Evolutionary conservation across 2,888 invertebrate species (phyloP), one percentile per base, ranked within the genome.

Genomic region (Dioctria linearis): DNA sequence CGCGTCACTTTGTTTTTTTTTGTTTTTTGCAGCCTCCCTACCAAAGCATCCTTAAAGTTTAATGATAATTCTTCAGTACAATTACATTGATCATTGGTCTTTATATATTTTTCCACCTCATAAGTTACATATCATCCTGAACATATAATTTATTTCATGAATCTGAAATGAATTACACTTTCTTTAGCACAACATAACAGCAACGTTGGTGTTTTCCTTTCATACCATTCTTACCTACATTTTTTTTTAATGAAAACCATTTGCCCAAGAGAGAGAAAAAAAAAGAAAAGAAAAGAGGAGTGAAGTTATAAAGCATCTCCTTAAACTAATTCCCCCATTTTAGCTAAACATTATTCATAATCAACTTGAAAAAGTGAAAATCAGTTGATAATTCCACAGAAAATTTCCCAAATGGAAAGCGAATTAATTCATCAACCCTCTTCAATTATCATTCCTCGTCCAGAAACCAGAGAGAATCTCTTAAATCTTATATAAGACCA

Each of bases 361-460:
- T 73, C 54, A 57, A 13, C 4, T 11, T 54, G n/a, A 54, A 54
- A 54, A 11, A 54, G 9, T n/a, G 54, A 54, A 54, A 73, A 73
- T 73, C 57, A 46, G 57, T 51, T 54, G 71, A 73, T 73, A 73
- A 73, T 73, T 73, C 57, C 71, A n/a, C 40, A 43, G 5, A n/a
- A 73, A 67, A 73, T 73, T 46, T 13, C 54, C 71, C 57, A 42
- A 73, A 73, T 73, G 54, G 71, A 40, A 73, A 73, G n/a, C 57
- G 71, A 73, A 73, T 73, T 73, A 73, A 73, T 73, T 73, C 71
- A 25, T 54, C 71, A 73, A 73, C 71, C 71, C 57, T 57, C 51
- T 54, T 57, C 71, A 73, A 73, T 73, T 73, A 73, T 39, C 69
- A 51, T 13, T 51, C 46, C 69, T 54, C 57, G 39, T 51, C 54